Evolutionary conservation across 2,888 invertebrate genomes (phyloP).

Genomic region (Molorchus minor): DNA sequence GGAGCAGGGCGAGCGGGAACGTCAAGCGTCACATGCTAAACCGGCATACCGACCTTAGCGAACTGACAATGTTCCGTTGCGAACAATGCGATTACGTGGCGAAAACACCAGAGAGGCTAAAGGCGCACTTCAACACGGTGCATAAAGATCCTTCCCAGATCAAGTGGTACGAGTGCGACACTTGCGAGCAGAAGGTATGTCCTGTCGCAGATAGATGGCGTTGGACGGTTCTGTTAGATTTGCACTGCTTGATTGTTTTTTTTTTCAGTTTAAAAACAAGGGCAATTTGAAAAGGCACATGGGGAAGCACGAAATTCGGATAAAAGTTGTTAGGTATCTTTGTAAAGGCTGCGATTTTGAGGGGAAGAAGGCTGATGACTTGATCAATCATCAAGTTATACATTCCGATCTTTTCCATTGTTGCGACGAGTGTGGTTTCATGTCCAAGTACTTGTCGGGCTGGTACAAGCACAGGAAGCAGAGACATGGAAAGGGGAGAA

Average conservation of each 20-base stretch:
- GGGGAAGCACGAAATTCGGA: background rate
- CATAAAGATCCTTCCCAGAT: background rate
- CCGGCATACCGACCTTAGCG: background rate
- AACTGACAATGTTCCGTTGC: background rate
- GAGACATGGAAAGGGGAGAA: too few species aligned
- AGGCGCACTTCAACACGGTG: slow-evolving; percentile 5
- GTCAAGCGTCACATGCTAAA: slow-evolving; percentile 6
- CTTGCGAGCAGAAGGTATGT: background rate
- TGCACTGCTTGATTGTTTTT: too few species aligned
- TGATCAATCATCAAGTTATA: too few species aligned
- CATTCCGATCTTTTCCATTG: too few species aligned
- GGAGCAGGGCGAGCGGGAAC: background rate
- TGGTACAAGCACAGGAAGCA: too few species aligned
- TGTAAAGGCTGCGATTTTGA: too few species aligned
- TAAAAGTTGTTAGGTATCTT: too few species aligned
- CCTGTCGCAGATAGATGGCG: too few species aligned
- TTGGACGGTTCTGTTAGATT: too few species aligned
- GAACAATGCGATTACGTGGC: slow-evolving; percentile 8
- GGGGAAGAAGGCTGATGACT: too few species aligned
- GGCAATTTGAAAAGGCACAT: background rate
- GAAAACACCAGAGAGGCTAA: background rate
- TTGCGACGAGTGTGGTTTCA: too few species aligned
- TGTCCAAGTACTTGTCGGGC: too few species aligned
- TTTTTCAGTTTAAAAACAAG: background rate
- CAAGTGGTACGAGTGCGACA: background rate